phyloP scores from a whole-genome alignment of 2,888 invertebrate species.

The Dendrolimus houi region DNA sequence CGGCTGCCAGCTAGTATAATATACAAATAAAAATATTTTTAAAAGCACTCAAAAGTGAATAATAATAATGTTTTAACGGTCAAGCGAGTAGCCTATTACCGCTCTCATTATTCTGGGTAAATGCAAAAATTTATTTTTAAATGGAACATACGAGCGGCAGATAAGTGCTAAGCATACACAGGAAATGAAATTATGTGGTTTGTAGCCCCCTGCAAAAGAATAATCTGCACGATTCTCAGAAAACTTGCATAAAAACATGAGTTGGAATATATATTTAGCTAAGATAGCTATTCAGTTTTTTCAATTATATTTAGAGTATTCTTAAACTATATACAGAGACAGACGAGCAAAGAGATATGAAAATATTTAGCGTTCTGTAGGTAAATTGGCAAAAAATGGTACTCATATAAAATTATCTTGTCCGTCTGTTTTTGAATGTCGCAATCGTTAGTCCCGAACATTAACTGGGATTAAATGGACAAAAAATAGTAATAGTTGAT shows the following conservation, averaged over 20 bases:
- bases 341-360: too few species aligned
- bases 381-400: too few species aligned
- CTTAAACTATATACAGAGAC: background rate
- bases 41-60: too few species aligned
- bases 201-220: slow-evolving; percentile 11
- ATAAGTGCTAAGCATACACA: slow-evolving; percentile 14
- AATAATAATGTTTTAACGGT: background rate
- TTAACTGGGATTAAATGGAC: too few species aligned
- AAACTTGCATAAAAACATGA: background rate
- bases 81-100: slow-evolving; percentile 1
- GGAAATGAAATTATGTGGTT: slow-evolving; percentile 18
- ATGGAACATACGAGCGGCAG: slow-evolving; percentile 17
- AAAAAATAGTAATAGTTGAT: too few species aligned
- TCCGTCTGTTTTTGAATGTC: too few species aligned
- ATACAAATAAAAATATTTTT: too few species aligned
- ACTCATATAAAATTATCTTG: background rate
- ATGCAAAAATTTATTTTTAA: slow-evolving; percentile 28
- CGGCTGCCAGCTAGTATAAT: too few species aligned
- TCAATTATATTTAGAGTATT: background rate
- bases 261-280: too few species aligned
- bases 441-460: too few species aligned
- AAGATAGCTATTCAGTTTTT: too few species aligned
- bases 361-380: too few species aligned
- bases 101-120: slow-evolving; percentile 20
- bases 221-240: slow-evolving; percentile 13